Percentiles rank a stretch among this genome's conserved stretches.
Conservation (phyloP, 2,113 vertebrate genomes). For the Puma concolor region DNA sequence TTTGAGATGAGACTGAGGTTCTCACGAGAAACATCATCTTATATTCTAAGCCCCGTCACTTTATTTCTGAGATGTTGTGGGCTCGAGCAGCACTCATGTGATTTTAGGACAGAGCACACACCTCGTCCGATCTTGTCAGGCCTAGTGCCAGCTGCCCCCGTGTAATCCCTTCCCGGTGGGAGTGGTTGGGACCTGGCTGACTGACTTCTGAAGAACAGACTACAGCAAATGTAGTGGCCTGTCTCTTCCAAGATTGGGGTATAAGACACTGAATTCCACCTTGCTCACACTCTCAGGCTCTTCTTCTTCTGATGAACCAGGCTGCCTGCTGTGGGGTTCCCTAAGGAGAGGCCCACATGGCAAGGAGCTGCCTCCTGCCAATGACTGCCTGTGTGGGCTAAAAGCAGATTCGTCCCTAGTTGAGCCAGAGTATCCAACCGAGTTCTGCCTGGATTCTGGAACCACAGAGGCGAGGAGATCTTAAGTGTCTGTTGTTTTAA, state of each 20-base stretch:
- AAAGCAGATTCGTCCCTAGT: not conserved
- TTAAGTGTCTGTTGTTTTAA: not conserved
- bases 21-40: not conserved
- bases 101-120: not conserved
- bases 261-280: not conserved
- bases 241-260: not conserved
- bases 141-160: too few relatives aligned
- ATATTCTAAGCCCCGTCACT: not conserved
- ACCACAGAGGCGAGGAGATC: not conserved
- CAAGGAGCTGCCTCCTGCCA: not conserved
- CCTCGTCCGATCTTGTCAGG: not conserved
- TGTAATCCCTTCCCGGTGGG: not conserved
- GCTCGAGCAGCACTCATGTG: not conserved
- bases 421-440: not conserved
- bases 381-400: not conserved
- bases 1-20: not conserved
- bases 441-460: not conserved
- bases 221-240: not conserved
- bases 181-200: not conserved
- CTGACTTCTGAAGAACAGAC: not conserved
- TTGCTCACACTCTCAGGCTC: not conserved
- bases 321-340: too few relatives aligned
- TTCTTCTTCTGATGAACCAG: not conserved
- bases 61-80: not conserved
- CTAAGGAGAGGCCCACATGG: not conserved